Conservation (phyloP, 2,113 vertebrate genomes). For the Oryzias javanicus region DNA sequence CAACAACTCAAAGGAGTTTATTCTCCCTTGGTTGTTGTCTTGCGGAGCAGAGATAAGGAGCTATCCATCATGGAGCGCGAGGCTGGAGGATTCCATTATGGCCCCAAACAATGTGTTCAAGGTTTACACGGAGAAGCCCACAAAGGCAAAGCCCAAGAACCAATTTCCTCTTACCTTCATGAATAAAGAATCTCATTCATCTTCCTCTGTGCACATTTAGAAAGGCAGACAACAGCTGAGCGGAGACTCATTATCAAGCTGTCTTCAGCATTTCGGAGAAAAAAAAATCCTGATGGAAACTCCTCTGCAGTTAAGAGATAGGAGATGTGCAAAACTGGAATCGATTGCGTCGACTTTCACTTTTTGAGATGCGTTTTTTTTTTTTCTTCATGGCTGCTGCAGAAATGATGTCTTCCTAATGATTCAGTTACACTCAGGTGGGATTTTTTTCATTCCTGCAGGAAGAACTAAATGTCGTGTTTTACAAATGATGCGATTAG, state of each 20-base stretch:
- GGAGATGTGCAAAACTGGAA: neutral
- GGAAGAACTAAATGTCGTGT: too few species aligned
- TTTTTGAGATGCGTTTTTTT: neutral
- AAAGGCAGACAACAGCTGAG: conserved; percentile 55
- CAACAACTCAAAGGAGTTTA: conserved; percentile 59
- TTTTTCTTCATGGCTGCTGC: neutral
- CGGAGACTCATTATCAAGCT: conserved; percentile 60
- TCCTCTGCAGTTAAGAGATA: conserved; percentile 21
- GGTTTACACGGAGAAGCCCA: conserved; percentile 54
- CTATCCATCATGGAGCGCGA: conserved; percentile 57
- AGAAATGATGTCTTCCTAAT: neutral
- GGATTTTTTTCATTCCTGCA: too few species aligned
- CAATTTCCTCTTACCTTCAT: conserved; percentile 72
- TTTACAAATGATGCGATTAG: too few species aligned
- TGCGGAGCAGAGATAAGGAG: conserved; percentile 56
- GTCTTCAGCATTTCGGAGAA: conserved; percentile 37
- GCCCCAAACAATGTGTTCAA: conserved; percentile 53
- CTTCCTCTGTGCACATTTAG: conserved; percentile 56
- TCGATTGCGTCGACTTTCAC: neutral
- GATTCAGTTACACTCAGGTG: too few species aligned
- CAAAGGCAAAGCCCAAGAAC: conserved; percentile 66
- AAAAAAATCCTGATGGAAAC: conserved; percentile 21
- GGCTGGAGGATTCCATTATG: conserved; percentile 67
- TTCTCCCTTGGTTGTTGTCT: conserved; percentile 56
- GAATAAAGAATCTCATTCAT: conserved; percentile 71